phyloP scores from a whole-genome alignment of 2,113 vertebrate species.

The Leucopsar rothschildi region DNA sequence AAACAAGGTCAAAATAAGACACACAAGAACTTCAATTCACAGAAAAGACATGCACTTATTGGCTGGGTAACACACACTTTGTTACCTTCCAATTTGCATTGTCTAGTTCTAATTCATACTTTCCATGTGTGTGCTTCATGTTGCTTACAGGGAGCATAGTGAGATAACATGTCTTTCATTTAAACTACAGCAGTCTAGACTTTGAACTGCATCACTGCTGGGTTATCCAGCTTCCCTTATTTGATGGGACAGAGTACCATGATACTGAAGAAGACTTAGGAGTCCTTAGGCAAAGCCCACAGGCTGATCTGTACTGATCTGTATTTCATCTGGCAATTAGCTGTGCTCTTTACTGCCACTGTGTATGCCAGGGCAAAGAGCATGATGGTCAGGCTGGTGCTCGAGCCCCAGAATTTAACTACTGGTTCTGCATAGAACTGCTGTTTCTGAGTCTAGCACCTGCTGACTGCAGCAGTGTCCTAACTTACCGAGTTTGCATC shows the following conservation, averaged over 20 bases:
- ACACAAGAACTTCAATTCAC: neutral
- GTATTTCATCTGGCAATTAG: neutral
- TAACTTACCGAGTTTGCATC: neutral
- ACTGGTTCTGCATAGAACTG: neutral
- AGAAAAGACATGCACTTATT: neutral
- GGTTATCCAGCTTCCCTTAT: neutral
- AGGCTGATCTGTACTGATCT: neutral
- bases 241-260: neutral
- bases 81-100: neutral
- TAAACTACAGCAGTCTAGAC: neutral
- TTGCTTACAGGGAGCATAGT: neutral
- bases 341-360: neutral
- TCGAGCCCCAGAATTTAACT: neutral
- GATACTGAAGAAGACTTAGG: neutral
- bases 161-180: neutral
- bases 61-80: neutral
- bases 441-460: neutral
- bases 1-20: neutral
- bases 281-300: neutral
- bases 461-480: neutral
- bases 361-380: fast-evolving
- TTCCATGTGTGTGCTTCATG: neutral
- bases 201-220: neutral
- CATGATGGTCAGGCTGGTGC: fast-evolving
- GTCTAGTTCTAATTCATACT: neutral